phyloP scores from a whole-genome alignment of 1,140 invertebrate genomes.

The Tetramorium parvispinum region DNA sequence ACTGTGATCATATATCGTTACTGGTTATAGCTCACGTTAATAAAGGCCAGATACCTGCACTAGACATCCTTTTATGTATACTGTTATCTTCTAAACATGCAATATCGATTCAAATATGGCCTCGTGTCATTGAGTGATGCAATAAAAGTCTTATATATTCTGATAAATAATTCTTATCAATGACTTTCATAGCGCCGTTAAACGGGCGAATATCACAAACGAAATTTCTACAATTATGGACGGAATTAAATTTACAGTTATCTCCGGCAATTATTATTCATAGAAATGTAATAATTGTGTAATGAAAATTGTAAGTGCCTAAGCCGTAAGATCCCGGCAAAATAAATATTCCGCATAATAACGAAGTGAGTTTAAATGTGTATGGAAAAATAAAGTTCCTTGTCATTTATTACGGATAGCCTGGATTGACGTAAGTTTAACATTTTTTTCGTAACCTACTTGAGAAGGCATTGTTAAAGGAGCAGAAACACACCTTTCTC shows the following conservation, averaged over 20 bases:
- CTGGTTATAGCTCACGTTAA: constrained; percentile 2
- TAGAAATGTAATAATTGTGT: constrained; percentile 28
- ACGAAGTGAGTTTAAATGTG: background rate
- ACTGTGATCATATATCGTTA: background rate
- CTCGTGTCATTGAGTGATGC: constrained; percentile 28
- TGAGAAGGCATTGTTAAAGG: background rate
- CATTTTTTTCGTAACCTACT: background rate
- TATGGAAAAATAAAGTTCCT: constrained; percentile 5
- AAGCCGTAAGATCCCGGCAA: background rate
- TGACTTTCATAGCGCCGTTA: constrained; percentile 53
- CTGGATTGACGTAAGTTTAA: background rate
- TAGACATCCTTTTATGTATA: constrained; percentile 34
- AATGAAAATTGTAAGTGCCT: background rate
- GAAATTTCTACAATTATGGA: constrained; percentile 15
- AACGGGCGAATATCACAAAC: background rate
- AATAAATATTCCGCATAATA: constrained; percentile 13
- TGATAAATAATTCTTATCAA: constrained; percentile 62
- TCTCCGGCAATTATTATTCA: constrained; percentile 12
- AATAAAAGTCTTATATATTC: constrained; percentile 51
- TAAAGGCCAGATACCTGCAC: constrained; percentile 1
- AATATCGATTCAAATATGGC: constrained; percentile 55
- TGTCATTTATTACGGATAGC: background rate
- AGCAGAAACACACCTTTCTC: background rate
- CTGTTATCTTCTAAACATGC: constrained; percentile 26
- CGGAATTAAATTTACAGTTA: constrained; percentile 21